A percentile compares a stretch with the other conserved stretches of the same genome.
phyloP scores from a whole-genome alignment of 2,113 vertebrate genomes.

The Passer montanus region DNA sequence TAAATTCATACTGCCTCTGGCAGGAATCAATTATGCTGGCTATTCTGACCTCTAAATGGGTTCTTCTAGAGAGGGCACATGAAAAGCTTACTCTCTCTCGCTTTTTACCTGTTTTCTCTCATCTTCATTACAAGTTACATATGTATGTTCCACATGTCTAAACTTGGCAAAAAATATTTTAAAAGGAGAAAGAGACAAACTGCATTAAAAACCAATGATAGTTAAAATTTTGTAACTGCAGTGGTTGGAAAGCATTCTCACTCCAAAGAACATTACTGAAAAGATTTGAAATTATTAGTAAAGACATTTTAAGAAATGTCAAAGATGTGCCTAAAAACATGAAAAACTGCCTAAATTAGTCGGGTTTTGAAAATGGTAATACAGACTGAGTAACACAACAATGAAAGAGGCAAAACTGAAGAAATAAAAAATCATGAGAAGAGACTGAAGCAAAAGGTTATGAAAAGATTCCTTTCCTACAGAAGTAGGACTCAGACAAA shows the following conservation, averaged over 20 bases:
- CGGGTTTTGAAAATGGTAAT: background rate
- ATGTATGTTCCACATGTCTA: background rate
- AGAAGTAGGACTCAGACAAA: background rate
- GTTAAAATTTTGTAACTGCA: background rate
- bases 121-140: background rate
- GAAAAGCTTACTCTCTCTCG: background rate
- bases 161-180: background rate
- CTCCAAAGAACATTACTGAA: background rate
- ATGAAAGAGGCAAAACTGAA: background rate
- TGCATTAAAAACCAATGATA: background rate
- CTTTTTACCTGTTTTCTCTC: background rate
- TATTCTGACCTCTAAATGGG: slow-evolving; percentile 38
- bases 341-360: background rate
- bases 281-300: background rate
- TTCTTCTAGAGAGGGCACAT: background rate
- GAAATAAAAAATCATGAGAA: background rate
- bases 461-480: background rate
- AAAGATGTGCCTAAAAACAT: background rate
- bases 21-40: slow-evolving; percentile 58
- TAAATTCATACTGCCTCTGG: slow-evolving; percentile 57
- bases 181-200: background rate
- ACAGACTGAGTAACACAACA: background rate
- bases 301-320: background rate
- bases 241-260: background rate
- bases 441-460: background rate